Conservation (phyloP, 1,140 invertebrate genomes). For the Lepidurus apus region DNA sequence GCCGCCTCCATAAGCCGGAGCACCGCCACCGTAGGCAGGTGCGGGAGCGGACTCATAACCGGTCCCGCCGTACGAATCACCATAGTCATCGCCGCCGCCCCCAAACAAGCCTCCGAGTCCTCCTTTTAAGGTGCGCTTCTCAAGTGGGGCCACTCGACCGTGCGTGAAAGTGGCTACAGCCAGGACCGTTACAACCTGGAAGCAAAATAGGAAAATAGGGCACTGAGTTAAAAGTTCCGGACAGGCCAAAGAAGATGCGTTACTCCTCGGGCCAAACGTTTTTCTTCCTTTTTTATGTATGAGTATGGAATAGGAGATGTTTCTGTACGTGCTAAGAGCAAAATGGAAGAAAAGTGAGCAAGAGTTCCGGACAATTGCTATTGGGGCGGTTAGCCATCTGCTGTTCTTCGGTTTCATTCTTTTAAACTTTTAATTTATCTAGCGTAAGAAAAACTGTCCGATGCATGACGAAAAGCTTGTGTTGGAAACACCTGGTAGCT, state of each 20-base stretch:
- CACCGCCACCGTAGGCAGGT: not conserved
- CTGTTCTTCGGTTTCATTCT: too few relatives aligned
- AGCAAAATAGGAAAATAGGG: conserved; percentile 6
- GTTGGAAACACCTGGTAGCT: too few relatives aligned
- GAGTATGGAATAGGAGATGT: too few relatives aligned
- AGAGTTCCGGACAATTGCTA: not conserved
- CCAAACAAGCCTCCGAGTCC: conserved; percentile 16
- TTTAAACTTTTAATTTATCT: too few relatives aligned
- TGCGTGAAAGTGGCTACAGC: conserved; percentile 13
- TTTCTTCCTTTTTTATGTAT: not conserved
- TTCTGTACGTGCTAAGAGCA: not conserved
- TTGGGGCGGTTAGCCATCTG: too few relatives aligned
- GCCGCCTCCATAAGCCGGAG: not conserved
- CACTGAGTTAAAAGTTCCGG: not conserved
- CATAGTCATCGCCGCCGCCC: not conserved
- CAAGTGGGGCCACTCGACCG: conserved; percentile 9
- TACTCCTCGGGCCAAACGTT: not conserved
- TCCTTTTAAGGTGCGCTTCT: conserved; percentile 12
- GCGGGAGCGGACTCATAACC: not conserved
- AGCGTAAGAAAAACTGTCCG: too few relatives aligned
- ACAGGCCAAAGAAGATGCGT: not conserved
- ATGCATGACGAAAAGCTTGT: too few relatives aligned
- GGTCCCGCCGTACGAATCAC: not conserved
- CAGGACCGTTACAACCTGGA: conserved; percentile 4
- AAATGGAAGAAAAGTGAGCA: not conserved